Base-by-base conservation (phyloP, 2,888 invertebrate species). In the Rhamphomyia laevipes region DNA sequence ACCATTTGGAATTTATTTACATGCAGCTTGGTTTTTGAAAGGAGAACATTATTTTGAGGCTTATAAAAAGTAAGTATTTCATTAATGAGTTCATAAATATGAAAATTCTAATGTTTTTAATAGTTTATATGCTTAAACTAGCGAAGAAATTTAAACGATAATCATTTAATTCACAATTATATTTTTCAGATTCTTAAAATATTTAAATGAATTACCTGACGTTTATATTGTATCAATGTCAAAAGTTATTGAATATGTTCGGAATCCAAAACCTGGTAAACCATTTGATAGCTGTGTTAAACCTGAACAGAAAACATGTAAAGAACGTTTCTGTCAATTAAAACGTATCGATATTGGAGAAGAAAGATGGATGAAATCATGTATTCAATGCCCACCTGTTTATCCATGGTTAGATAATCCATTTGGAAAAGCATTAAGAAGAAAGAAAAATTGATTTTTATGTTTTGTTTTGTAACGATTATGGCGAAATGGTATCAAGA, bases 1-100 rank as follows among this genome's bases (percentile, higher is more conserved):
- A 6, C 84, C 84, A 0, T 82, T 82, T 59, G 81, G 82, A 2
- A 73, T 82, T 57, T 82, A 75, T 61, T 64, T 81, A 44, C 83
- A 84, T 60, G 78, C 82, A 4, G 75, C 77, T 6, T 81, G 81
- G 79, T 80, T 81, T 57, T 48, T 73, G 1, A 62, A 61, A 23
- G 66, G 73, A 49, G 69, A 71, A 12, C 72, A 73, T 21, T 63
- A 76, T 33, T 65, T 69, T 10, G 62, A 66, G 1, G 81, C 78
- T 2, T 74, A 77, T 33, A 61, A 63, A 12, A 70, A 73, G 58
- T 66, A 48, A 50, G 59, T 55, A n/a, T n/a, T n/a, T n/a, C n/a
- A n/a, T n/a, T n/a, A n/a, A n/a, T n/a, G n/a, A n/a, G n/a, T n/a
- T n/a, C n/a, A n/a, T n/a, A n/a, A n/a, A n/a, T n/a, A n/a, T n/a